These are phyloP conservation scores for Ptilodon capucinus DNA, from an alignment of 2,888 invertebrate genomes.

Conservation along the genomic window DNA sequence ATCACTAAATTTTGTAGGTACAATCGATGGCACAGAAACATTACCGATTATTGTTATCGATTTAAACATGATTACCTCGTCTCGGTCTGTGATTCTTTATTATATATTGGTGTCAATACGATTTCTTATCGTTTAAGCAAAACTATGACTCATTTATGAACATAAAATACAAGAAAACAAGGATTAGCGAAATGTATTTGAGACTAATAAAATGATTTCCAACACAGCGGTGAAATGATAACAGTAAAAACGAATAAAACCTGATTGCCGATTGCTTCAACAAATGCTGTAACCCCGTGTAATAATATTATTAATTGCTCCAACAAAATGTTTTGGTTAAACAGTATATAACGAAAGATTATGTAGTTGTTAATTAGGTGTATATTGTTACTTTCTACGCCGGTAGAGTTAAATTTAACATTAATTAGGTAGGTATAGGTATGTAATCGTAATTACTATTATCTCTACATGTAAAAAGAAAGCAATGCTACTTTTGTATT, in stretches of 20 bases:
- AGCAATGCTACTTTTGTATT: not conserved
- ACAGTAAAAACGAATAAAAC: not conserved
- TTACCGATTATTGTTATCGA: too few relatives aligned
- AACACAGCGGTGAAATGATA: not conserved
- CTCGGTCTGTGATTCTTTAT: too few relatives aligned
- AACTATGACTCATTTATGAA: too few relatives aligned
- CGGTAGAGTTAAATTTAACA: not conserved
- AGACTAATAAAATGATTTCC: too few relatives aligned
- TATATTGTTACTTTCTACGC: not conserved
- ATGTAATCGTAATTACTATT: not conserved
- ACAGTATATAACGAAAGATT: not conserved
- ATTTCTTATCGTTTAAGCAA: too few relatives aligned
- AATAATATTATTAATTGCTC: not conserved
- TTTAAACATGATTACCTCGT: too few relatives aligned
- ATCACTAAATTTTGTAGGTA: too few relatives aligned
- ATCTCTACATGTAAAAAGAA: not conserved
- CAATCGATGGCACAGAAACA: too few relatives aligned
- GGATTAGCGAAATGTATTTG: too few relatives aligned
- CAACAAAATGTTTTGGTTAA: not conserved
- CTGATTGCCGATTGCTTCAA: not conserved
- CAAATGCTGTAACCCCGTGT: not conserved
- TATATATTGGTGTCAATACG: too few relatives aligned
- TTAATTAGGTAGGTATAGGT: not conserved
- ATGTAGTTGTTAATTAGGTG: not conserved
- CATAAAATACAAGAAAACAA: too few relatives aligned